A percentile compares a stretch with the other conserved stretches of the same genome.
Conservation (phyloP, 2,888 invertebrate genomes). For the Lepetodrilus schrolli region DNA sequence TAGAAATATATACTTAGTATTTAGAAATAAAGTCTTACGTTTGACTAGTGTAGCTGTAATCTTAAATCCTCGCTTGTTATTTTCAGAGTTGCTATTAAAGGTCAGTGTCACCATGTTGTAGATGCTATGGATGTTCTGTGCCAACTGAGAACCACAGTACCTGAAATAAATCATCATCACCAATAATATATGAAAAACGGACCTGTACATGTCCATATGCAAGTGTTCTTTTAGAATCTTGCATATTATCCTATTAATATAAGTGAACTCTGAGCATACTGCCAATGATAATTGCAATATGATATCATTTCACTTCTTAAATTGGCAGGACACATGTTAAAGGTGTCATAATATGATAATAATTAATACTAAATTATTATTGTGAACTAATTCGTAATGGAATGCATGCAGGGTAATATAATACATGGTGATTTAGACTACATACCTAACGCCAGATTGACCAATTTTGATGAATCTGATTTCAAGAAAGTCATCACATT, state of each 20-base stretch:
- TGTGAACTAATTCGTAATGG: no score
- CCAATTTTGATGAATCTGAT: conserved; percentile 12
- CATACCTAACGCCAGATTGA: conserved; percentile 13
- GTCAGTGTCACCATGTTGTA: conserved; percentile 12
- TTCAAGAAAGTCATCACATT: conserved; percentile 15
- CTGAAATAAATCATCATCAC: background rate
- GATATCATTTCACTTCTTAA: no score
- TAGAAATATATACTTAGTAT: no score
- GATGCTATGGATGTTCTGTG: conserved; percentile 19
- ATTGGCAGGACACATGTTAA: no score
- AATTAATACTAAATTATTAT: no score
- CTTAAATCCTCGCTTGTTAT: background rate
- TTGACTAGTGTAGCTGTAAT: background rate
- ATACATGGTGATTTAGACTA: no score
- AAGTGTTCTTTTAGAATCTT: no score
- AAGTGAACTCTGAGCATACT: no score
- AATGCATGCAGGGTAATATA: no score
- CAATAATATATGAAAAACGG: background rate
- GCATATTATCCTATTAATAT: no score
- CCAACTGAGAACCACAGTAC: conserved; percentile 24
- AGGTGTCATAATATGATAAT: no score
- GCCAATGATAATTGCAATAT: no score
- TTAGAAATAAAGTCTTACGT: background rate
- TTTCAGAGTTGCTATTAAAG: background rate
- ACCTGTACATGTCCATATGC: background rate